These are phyloP conservation scores for Anhinga anhinga DNA, from an alignment of 2,113 vertebrate genomes.

Conservation along the genomic window DNA sequence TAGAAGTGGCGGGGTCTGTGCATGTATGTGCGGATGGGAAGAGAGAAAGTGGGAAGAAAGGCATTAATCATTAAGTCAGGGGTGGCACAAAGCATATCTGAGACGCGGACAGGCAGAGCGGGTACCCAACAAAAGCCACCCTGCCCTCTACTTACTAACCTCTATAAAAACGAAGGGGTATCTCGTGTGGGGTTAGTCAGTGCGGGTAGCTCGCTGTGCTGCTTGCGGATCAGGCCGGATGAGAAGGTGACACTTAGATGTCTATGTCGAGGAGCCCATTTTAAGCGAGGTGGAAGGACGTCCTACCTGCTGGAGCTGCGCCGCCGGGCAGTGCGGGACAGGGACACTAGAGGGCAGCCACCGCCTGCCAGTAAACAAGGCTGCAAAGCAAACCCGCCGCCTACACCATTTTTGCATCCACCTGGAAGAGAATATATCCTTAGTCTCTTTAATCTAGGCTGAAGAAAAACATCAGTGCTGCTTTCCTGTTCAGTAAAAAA, in stretches of 20 bases:
- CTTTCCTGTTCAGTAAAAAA: not conserved
- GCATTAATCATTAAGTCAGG: rapidly evolving
- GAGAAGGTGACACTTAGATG: too few species aligned
- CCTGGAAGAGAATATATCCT: rapidly evolving
- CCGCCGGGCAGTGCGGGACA: too few species aligned
- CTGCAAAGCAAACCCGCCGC: rapidly evolving
- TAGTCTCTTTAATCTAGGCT: not conserved
- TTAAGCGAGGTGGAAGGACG: not conserved
- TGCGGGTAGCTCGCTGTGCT: not conserved
- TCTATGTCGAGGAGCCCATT: rapidly evolving
- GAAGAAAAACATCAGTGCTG: rapidly evolving
- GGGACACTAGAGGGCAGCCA: not conserved
- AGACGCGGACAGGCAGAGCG: not conserved
- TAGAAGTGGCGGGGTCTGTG: rapidly evolving
- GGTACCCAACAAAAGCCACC: too few species aligned
- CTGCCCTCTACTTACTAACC: rapidly evolving
- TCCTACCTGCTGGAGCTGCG: not conserved
- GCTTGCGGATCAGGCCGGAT: not conserved
- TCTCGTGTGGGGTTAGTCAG: too few species aligned
- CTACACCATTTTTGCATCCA: rapidly evolving
- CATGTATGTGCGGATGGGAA: rapidly evolving
- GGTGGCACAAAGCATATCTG: not conserved
- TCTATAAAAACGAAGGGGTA: not conserved
- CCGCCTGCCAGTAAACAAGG: not conserved
- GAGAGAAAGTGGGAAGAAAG: not conserved